These are phyloP conservation scores for Ennomos quercinarius DNA, from an alignment of 2,888 invertebrate species.

Conservation along the genomic window DNA sequence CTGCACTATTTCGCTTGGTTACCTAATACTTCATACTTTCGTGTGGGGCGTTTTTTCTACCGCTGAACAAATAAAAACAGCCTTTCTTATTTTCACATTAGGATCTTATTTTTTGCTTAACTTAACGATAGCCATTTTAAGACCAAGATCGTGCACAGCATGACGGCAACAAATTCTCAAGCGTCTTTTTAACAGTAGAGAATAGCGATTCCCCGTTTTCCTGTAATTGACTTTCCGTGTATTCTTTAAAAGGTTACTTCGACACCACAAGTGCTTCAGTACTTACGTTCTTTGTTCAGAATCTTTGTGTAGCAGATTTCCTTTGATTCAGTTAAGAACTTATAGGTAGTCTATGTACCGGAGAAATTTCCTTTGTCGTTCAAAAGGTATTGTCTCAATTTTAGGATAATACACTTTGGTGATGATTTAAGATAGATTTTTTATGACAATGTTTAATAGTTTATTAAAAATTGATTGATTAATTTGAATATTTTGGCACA, in stretches of 20 bases:
- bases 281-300: conserved; percentile 36
- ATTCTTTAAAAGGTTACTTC: conserved; percentile 46
- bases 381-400: neutral
- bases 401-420: neutral
- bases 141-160: neutral
- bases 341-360: conserved; percentile 11
- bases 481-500: too few relatives aligned
- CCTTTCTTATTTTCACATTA: too few relatives aligned
- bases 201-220: conserved; percentile 40
- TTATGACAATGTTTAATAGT: too few relatives aligned
- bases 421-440: neutral
- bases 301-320: conserved; percentile 31
- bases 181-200: conserved; percentile 1
- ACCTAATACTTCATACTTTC: too few relatives aligned
- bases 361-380: neutral
- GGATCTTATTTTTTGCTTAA: too few relatives aligned
- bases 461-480: too few relatives aligned
- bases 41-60: too few relatives aligned
- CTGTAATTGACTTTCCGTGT: conserved; percentile 63
- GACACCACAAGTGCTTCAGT: conserved; percentile 37
- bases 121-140: neutral
- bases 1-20: conserved; percentile 10
- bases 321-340: conserved; percentile 23
- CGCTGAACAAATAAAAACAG: too few relatives aligned
- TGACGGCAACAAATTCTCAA: conserved; percentile 11